These are phyloP conservation scores for Nestor notabilis DNA, from an alignment of 2,113 vertebrate species.

Conservation along the genomic window DNA sequence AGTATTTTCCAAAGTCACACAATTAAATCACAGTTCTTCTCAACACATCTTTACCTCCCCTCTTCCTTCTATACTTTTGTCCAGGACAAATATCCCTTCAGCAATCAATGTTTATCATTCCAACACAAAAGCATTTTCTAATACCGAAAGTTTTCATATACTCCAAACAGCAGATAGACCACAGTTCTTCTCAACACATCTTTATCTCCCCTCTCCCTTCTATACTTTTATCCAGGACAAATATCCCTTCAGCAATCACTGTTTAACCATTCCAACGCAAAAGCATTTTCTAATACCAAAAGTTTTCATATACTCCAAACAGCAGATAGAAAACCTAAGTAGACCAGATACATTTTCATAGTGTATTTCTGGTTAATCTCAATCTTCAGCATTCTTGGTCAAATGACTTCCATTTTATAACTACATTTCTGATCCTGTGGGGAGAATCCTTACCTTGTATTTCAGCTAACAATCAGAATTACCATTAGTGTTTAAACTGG, in stretches of 20 bases:
- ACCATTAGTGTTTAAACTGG: neutral
- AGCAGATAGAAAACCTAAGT: neutral
- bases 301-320: neutral
- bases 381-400: neutral
- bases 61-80: fast-evolving
- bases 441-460: neutral
- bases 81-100: neutral
- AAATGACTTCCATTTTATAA: neutral
- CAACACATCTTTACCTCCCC: neutral
- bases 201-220: too few species aligned
- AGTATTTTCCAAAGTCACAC: neutral
- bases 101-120: neutral
- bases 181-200: neutral
- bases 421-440: neutral
- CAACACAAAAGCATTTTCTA: neutral
- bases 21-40: neutral
- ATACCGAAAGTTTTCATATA: neutral
- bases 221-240: fast-evolving
- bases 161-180: neutral
- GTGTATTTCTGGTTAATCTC: fast-evolving
- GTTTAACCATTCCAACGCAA: neutral
- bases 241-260: neutral
- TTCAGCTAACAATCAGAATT: neutral
- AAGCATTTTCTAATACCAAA: neutral
- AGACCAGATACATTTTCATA: neutral